Base-by-base conservation (phyloP, 1,140 invertebrate species). In the Lepidurus apus region DNA sequence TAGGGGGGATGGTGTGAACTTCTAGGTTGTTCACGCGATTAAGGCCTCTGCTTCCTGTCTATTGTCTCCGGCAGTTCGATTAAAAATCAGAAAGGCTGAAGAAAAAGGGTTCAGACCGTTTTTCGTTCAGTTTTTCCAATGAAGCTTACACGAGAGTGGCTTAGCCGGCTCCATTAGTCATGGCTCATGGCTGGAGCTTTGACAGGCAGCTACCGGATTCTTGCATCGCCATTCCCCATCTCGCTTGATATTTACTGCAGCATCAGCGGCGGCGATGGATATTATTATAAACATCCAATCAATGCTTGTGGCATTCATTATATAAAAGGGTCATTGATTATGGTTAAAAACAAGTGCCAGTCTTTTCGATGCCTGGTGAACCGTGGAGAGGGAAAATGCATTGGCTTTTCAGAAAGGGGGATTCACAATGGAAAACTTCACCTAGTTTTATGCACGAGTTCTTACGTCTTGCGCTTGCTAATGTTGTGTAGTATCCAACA, bases 151-250 rank as follows among this genome's bases (percentile, higher is more conserved):
- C 53, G 17, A 34, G 53, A 65, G n/a, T 65, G 53, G 53, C 53
- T 65, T 65, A 65, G 53, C 53, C 13, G 21, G 53, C 53, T 65
- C 53, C 53, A 65, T 65, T 65, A 65, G 53, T 65, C 53, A 65
- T 65, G 53, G 53, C 53, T 65, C 53, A 65, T 65, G 53, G 53
- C 21, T 65, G 53, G 53, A 65, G 53, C 53, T 65, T 65, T 65
- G 53, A 65, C 53, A 65, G 53, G 53, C 53, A 65, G 53, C 53
- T 65, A 65, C 53, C 10, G 53, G 53, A 65, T 65, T 65, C 53
- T 65, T 65, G 13, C 53, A 65, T 65, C 17, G 53, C 53, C 53
- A 21, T 65, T 65, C 53, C 21, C 17, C 13, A 21, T 65, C 53
- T 17, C 4, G 53, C 53, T 9, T 65, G 53, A 65, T 65, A 65